Evolutionary conservation across 2,888 invertebrate species (phyloP).

Genomic region (Eupithecia subumbrata): DNA sequence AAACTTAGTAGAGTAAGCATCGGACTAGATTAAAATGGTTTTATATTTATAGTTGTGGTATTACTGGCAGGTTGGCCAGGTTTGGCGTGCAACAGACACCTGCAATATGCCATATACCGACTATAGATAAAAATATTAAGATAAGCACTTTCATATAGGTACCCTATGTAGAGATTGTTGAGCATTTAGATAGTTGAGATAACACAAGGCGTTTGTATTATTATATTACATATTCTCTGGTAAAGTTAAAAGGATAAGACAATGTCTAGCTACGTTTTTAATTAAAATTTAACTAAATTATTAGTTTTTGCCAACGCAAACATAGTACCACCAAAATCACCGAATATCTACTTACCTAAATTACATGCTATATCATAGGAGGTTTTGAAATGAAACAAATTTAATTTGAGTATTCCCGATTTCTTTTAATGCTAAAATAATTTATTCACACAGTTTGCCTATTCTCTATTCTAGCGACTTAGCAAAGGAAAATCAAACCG

Average conservation of each 20-base stretch:
- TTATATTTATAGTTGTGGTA: background rate
- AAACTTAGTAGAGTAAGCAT: background rate
- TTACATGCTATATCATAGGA: background rate
- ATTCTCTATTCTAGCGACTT: background rate
- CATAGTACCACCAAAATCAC: background rate
- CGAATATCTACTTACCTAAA: background rate
- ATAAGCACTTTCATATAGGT: background rate
- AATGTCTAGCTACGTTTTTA: background rate
- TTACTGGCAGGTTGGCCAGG: background rate
- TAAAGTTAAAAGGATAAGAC: background rate
- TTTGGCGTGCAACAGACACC: background rate
- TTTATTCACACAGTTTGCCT: background rate
- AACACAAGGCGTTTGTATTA: no score
- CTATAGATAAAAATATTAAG: background rate
- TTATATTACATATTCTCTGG: background rate
- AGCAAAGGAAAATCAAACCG: background rate
- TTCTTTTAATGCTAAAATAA: slow-evolving; percentile 9
- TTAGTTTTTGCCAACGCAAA: background rate
- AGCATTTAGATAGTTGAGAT: background rate
- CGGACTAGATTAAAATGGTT: background rate
- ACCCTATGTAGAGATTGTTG: background rate
- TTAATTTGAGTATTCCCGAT: slow-evolving; percentile 5
- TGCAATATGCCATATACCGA: background rate
- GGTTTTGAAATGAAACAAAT: background rate
- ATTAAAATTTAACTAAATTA: background rate